Percentiles rank a stretch among this genome's conserved stretches.
Evolutionary conservation across 2,113 vertebrate species (phyloP).

Genomic region (Symphodus melops): DNA sequence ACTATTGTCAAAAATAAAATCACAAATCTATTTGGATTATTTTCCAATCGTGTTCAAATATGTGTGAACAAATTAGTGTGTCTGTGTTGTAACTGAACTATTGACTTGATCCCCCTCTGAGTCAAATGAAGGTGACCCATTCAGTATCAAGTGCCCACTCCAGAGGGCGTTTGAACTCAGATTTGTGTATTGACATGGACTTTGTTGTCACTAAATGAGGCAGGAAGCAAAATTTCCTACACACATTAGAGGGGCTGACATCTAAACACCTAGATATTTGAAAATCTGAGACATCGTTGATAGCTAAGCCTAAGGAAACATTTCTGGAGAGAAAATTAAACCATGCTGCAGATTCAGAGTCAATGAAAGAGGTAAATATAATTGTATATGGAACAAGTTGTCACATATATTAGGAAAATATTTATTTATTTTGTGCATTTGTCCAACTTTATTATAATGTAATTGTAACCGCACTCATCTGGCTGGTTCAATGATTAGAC

Average conservation of each 20-base stretch:
- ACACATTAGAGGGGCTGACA: slow-evolving; percentile 4
- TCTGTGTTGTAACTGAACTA: slow-evolving; percentile 42
- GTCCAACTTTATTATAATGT: too few species aligned
- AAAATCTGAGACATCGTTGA: not conserved
- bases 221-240: slow-evolving; percentile 36
- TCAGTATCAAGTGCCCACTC: slow-evolving; percentile 44
- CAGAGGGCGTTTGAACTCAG: slow-evolving; percentile 44
- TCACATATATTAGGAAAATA: too few species aligned
- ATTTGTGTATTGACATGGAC: slow-evolving; percentile 77
- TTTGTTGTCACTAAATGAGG: slow-evolving; percentile 42
- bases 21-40: not conserved
- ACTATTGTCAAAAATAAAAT: not conserved
- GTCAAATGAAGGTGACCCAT: slow-evolving; percentile 38
- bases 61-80: slow-evolving; percentile 47
- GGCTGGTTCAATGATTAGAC: too few species aligned
- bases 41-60: slow-evolving; percentile 17
- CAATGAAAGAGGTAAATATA: not conserved
- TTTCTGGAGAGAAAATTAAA: too few species aligned
- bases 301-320: not conserved
- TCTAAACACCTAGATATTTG: not conserved
- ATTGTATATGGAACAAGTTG: not conserved
- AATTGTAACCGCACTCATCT: too few species aligned
- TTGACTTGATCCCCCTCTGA: slow-evolving; percentile 38
- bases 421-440: too few species aligned
- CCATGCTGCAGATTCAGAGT: not conserved